phyloP scores from a whole-genome alignment of 2,797 vertebrate genomes.

The Aphelocoma californica region DNA sequence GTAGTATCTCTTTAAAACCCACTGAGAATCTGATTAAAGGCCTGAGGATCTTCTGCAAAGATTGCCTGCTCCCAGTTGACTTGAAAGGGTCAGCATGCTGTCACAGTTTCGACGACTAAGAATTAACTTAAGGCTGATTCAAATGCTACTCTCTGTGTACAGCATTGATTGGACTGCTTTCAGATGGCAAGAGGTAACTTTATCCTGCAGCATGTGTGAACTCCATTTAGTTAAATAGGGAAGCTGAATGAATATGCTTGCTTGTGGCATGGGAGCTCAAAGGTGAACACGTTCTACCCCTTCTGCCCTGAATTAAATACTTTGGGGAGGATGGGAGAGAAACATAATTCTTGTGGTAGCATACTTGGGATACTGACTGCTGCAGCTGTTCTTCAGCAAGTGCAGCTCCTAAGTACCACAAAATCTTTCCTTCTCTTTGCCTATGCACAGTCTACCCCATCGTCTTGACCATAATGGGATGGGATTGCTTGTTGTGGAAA shows the following conservation, averaged over 20 bases:
- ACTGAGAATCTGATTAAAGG: constrained; percentile 72
- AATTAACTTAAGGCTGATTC: constrained; percentile 73
- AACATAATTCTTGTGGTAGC: constrained; percentile 1
- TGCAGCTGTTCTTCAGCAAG: not conserved
- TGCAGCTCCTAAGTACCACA: not conserved
- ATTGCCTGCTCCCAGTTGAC: constrained; percentile 64
- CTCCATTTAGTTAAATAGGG: constrained; percentile 59
- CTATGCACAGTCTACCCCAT: not conserved
- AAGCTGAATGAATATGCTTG: constrained; percentile 32
- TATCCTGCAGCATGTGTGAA: constrained; percentile 59
- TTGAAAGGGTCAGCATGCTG: constrained; percentile 69
- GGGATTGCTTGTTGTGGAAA: not conserved
- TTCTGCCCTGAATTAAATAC: constrained; percentile 56
- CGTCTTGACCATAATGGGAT: not conserved
- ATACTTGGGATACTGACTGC: not conserved
- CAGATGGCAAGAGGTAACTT: constrained; percentile 58
- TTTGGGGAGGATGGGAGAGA: constrained; percentile 27
- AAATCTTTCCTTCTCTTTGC: not conserved
- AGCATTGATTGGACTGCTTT: constrained; percentile 64
- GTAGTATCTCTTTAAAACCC: constrained; percentile 68
- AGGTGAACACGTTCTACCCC: not conserved
- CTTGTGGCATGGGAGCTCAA: constrained; percentile 19
- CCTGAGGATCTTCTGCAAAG: constrained; percentile 68
- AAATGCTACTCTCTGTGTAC: constrained; percentile 60
- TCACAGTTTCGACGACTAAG: constrained; percentile 61